phyloP scores from a whole-genome alignment of 2,888 invertebrate species.

The Aphodius sticticus region DNA sequence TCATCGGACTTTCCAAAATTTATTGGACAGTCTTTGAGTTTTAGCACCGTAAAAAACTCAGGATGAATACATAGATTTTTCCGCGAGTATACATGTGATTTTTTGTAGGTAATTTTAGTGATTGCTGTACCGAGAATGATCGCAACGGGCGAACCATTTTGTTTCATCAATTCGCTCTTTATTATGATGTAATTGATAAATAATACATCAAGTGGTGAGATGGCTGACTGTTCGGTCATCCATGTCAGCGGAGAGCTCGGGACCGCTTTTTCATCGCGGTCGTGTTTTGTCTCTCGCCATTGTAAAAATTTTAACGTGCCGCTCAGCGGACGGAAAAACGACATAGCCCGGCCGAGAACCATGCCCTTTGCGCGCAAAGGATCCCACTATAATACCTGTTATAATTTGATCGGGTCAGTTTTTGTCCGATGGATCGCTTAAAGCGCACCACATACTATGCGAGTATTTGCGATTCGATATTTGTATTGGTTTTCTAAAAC shows the following conservation, averaged over 20 bases:
- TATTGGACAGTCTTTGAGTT: too few species aligned
- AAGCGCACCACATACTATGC: too few species aligned
- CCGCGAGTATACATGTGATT: too few species aligned
- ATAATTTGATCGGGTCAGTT: background rate
- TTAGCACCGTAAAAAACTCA: too few species aligned
- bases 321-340: background rate
- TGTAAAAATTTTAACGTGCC: conserved; percentile 9
- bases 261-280: conserved; percentile 50
- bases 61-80: too few species aligned
- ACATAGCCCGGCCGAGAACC: background rate
- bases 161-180: conserved; percentile 42
- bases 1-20: too few species aligned
- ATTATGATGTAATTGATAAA: conserved; percentile 57
- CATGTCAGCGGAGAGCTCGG: conserved; percentile 49
- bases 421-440: background rate
- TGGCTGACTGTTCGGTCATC: conserved; percentile 48
- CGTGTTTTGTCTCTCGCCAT: conserved; percentile 32
- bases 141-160: conserved; percentile 38
- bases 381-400: conserved; percentile 4
- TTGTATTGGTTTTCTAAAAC: too few species aligned
- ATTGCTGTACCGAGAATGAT: background rate
- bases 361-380: background rate
- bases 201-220: conserved; percentile 54
- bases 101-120: too few species aligned
- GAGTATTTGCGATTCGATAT: too few species aligned